Percentiles rank a stretch among this genome's conserved stretches.
These are phyloP conservation scores for Bos taurus DNA, from an alignment of 2,113 vertebrate genomes.

Conservation along the genomic window DNA sequence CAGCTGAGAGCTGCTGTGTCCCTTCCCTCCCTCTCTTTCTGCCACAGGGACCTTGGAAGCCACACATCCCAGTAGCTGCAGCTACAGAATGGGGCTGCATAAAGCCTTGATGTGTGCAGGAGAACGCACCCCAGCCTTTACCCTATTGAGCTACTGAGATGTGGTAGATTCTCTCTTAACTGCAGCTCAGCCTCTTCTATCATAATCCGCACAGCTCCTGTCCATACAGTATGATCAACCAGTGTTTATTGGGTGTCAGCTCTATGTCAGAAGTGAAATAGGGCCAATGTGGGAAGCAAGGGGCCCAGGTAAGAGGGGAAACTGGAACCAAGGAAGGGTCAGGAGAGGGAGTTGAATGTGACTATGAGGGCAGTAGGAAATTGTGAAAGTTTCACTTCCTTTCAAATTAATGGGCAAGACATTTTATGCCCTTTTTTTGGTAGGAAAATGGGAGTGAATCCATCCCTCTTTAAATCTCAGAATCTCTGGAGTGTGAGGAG, in stretches of 20 bases:
- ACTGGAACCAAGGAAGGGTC: not conserved
- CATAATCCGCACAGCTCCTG: no score
- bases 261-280: not conserved
- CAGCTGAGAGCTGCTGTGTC: not conserved
- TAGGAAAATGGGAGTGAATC: not conserved
- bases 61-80: no score
- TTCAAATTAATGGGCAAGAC: not conserved
- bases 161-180: not conserved
- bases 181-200: accelerated
- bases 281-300: not conserved
- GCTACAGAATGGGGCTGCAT: not conserved
- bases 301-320: not conserved
- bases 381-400: not conserved
- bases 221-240: accelerated
- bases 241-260: not conserved
- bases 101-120: not conserved
- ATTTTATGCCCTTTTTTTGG: not conserved
- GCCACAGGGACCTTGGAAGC: not conserved
- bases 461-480: not conserved
- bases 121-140: not conserved
- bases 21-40: not conserved
- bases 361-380: not conserved
- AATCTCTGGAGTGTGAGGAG: not conserved
- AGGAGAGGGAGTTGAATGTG: not conserved
- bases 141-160: not conserved